phyloP scores from a whole-genome alignment of 1,140 invertebrate species.

The Stegodyphus mimosarum region DNA sequence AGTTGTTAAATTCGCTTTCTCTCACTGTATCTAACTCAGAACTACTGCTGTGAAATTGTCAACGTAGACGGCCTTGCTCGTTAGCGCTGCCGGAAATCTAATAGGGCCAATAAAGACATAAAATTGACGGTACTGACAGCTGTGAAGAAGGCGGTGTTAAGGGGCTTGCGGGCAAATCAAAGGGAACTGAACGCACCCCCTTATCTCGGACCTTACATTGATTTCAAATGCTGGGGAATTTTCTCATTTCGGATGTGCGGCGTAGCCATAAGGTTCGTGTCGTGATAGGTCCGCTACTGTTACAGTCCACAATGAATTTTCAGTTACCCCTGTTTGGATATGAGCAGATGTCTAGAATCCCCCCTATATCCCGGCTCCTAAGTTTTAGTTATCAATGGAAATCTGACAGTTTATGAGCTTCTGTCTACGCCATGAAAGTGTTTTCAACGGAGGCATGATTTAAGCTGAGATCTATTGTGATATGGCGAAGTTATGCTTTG shows the following conservation, averaged over 20 bases:
- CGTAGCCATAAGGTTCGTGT: slow-evolving; percentile 17
- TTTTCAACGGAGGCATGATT: not conserved
- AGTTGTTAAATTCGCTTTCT: too few relatives aligned
- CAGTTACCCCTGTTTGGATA: not conserved
- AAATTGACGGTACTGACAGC: slow-evolving; percentile 55
- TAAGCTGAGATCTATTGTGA: not conserved
- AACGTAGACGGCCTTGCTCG: slow-evolving; percentile 35
- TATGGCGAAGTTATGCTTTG: too few relatives aligned
- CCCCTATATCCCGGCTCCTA: not conserved
- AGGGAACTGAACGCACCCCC: slow-evolving; percentile 23
- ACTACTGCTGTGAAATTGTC: slow-evolving; percentile 27
- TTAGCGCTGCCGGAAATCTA: slow-evolving; percentile 50
- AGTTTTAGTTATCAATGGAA: slow-evolving; percentile 39
- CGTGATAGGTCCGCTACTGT: slow-evolving; percentile 29
- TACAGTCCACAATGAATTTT: slow-evolving; percentile 16
- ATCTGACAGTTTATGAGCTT: slow-evolving; percentile 42
- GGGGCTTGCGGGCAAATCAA: slow-evolving; percentile 36
- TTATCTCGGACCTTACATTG: slow-evolving; percentile 26
- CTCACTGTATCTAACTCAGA: too few relatives aligned
- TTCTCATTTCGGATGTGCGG: not conserved
- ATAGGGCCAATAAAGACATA: slow-evolving; percentile 59
- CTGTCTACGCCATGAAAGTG: slow-evolving; percentile 10
- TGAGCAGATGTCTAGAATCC: slow-evolving; percentile 16
- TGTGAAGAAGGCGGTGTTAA: slow-evolving; percentile 41
- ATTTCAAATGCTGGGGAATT: slow-evolving; percentile 40